Evolutionary conservation across 1,140 invertebrate species (phyloP).

Genomic region (Pogonomyrmex barbatus): DNA sequence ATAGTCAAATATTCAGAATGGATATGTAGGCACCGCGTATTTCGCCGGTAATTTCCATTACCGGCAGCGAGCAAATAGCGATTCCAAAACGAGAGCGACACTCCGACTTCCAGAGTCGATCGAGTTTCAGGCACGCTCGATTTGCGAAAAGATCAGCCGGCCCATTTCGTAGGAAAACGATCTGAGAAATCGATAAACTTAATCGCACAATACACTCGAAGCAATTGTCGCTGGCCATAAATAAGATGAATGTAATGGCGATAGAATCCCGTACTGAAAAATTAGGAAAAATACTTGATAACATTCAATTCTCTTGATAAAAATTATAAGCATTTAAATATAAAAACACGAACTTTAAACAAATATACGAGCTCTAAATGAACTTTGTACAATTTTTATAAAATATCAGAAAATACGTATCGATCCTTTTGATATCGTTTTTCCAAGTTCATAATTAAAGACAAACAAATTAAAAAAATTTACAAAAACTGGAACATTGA

Average conservation of each 20-base stretch:
- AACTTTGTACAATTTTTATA: neutral
- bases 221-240: constrained; percentile 8
- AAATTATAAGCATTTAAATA: constrained; percentile 12
- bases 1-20: constrained; percentile 55
- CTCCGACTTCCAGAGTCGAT: constrained; percentile 13
- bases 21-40: constrained; percentile 36
- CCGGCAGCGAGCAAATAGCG: constrained; percentile 48
- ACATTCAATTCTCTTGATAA: constrained; percentile 3
- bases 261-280: constrained; percentile 17
- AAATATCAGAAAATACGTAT: neutral
- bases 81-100: constrained; percentile 39
- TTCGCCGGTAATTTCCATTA: constrained; percentile 54
- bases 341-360: neutral
- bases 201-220: constrained; percentile 38
- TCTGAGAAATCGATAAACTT: constrained; percentile 24
- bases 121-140: constrained; percentile 27
- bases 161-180: neutral
- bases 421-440: neutral
- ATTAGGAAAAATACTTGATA: constrained; percentile 33
- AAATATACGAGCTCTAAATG: constrained; percentile 15
- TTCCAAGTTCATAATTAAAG: neutral
- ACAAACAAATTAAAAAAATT: neutral
- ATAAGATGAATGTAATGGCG: constrained; percentile 47
- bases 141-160: constrained; percentile 38
- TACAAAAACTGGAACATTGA: neutral